Conservation (phyloP, 2,113 vertebrate species). For the Gulo gulo region DNA sequence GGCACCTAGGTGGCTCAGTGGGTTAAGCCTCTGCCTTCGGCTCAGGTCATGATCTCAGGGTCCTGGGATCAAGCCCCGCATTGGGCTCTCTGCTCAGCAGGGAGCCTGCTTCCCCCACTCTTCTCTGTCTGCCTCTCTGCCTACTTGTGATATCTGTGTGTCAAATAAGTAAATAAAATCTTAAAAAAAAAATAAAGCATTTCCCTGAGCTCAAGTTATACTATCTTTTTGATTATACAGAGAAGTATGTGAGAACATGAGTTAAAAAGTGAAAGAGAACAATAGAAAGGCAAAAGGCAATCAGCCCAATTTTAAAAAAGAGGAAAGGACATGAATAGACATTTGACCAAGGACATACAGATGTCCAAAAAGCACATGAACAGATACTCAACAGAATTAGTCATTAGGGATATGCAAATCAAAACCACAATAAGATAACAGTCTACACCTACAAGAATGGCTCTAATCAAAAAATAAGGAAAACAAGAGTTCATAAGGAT, state of each 20-base stretch:
- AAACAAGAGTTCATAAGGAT: neutral
- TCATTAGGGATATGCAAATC: neutral
- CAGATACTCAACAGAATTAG: neutral
- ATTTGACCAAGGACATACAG: neutral
- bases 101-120: too few relatives aligned
- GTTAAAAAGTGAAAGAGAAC: neutral
- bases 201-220: neutral
- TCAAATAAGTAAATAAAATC: too few relatives aligned
- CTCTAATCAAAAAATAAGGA: neutral
- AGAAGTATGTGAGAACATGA: neutral
- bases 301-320: neutral
- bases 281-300: constrained; percentile 4
- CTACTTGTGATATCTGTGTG: too few relatives aligned
- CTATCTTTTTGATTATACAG: neutral
- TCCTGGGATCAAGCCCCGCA: too few relatives aligned
- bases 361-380: neutral
- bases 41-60: too few relatives aligned
- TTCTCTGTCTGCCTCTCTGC: too few relatives aligned
- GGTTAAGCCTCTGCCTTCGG: too few relatives aligned
- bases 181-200: neutral
- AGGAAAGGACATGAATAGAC: neutral
- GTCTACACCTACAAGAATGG: neutral
- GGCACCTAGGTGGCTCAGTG: too few relatives aligned
- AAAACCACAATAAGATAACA: neutral
- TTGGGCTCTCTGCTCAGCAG: too few relatives aligned